phyloP scores from a whole-genome alignment of 2,113 vertebrate genomes.

The Petaurus breviceps region DNA sequence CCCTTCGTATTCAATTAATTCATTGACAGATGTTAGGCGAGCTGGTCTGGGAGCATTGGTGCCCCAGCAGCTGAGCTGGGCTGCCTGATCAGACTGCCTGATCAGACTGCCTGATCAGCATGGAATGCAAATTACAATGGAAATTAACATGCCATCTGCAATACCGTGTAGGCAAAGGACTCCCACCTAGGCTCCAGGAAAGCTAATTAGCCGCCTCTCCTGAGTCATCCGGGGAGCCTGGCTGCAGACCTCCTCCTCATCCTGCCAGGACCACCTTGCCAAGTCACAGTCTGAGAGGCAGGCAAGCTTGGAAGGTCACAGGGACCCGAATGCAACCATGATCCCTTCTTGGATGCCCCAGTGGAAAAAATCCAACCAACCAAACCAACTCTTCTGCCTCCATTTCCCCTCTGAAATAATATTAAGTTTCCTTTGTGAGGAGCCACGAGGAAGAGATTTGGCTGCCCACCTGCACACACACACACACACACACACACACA shows the following conservation, averaged over 20 bases:
- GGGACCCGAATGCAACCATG: no score
- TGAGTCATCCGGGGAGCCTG: not conserved
- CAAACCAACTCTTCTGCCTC: not conserved
- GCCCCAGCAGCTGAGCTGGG: fast-evolving
- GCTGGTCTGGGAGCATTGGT: fast-evolving
- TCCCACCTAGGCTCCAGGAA: not conserved
- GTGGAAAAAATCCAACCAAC: not conserved
- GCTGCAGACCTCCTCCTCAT: no score
- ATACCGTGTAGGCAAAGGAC: not conserved
- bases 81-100: not conserved
- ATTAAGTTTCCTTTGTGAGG: not conserved
- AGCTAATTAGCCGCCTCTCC: not conserved
- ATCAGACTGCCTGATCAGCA: not conserved
- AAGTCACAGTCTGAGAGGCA: not conserved
- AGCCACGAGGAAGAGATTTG: fast-evolving
- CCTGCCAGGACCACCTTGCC: not conserved
- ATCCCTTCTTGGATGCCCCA: not conserved
- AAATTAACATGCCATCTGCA: not conserved
- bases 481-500: no score
- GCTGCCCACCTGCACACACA: fast-evolving
- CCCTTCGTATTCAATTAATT: not conserved
- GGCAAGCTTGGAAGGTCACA: not conserved
- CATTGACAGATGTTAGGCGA: not conserved
- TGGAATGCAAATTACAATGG: not conserved
- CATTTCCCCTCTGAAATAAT: not conserved